Percentiles rank a stretch among this genome's conserved stretches.
Evolutionary conservation across 2,797 vertebrate species (phyloP).

Genomic region (Anguilla pacifica): DNA sequence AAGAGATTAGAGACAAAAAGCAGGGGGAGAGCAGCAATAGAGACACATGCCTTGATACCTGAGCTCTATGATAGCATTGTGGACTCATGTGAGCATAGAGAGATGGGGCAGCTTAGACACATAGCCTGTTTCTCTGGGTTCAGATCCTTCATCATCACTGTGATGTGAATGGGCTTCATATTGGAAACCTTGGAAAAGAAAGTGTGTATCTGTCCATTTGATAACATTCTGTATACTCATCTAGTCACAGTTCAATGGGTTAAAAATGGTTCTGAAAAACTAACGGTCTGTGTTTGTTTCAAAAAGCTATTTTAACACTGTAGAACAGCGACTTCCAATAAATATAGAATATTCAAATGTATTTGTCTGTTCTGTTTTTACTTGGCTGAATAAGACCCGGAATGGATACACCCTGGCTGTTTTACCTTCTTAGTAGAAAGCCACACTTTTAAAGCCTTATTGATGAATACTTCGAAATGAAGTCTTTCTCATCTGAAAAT

Average conservation of each 20-base stretch:
- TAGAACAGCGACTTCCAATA: not conserved
- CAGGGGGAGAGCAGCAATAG: not conserved
- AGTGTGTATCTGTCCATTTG: not conserved
- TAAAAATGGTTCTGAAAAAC: not conserved
- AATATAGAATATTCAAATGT: not conserved
- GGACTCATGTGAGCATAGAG: not conserved
- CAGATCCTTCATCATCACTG: not conserved
- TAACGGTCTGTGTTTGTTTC: constrained; percentile 6
- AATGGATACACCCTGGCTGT: not conserved
- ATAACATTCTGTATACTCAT: not conserved
- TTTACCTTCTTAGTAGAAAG: not conserved
- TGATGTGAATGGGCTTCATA: not conserved
- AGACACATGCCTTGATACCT: not conserved
- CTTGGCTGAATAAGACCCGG: not conserved
- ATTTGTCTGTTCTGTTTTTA: not conserved
- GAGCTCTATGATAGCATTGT: not conserved
- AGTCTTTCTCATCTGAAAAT: too few species aligned
- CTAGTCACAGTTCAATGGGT: not conserved
- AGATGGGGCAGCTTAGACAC: not conserved
- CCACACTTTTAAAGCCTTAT: not conserved
- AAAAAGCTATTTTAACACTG: not conserved
- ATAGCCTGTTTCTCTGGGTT: not conserved
- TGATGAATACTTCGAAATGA: not conserved
- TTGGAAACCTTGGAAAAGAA: not conserved
- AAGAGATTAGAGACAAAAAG: not conserved